Percentiles rank a stretch among this genome's conserved stretches.
Evolutionary conservation across 2,888 invertebrate genomes (phyloP).

Genomic region (Cinara cedri): DNA sequence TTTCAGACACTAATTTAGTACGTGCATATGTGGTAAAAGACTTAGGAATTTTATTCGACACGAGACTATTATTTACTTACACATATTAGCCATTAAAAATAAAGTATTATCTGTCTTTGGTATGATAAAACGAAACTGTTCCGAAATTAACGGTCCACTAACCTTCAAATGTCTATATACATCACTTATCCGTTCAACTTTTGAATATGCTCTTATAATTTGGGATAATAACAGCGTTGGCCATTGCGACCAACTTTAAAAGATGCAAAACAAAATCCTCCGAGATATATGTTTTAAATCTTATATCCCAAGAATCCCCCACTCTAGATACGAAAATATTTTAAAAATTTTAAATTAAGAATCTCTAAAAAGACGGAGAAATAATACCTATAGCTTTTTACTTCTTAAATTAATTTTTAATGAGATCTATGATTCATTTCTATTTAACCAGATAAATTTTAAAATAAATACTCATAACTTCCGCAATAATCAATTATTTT

Average conservation of each 20-base stretch:
- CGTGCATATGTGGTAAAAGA: not conserved
- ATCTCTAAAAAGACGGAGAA: not conserved
- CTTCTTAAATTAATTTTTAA: not conserved
- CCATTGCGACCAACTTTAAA: conserved; percentile 6
- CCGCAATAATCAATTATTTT: too few relatives aligned
- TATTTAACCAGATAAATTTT: not conserved
- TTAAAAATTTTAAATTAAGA: conserved; percentile 8
- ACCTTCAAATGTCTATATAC: conserved; percentile 11
- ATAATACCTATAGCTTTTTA: not conserved
- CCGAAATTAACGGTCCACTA: not conserved
- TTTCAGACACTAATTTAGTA: not conserved
- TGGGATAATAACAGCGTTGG: conserved; percentile 12
- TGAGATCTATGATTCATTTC: not conserved
- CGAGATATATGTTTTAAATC: not conserved
- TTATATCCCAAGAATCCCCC: conserved; percentile 9
- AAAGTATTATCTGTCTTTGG: not conserved
- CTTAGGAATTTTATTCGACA: not conserved
- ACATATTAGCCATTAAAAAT: conserved; percentile 7
- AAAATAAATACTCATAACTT: not conserved
- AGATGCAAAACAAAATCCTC: conserved; percentile 7
- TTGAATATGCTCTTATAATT: conserved; percentile 13
- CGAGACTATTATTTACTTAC: conserved; percentile 9
- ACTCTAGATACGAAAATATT: not conserved
- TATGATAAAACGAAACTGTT: conserved; percentile 14
- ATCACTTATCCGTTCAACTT: not conserved